Evolutionary conservation across 2,113 vertebrate genomes (phyloP), one percentile per base, ranked within the genome.

Genomic region (Oxyura jamaicensis): DNA sequence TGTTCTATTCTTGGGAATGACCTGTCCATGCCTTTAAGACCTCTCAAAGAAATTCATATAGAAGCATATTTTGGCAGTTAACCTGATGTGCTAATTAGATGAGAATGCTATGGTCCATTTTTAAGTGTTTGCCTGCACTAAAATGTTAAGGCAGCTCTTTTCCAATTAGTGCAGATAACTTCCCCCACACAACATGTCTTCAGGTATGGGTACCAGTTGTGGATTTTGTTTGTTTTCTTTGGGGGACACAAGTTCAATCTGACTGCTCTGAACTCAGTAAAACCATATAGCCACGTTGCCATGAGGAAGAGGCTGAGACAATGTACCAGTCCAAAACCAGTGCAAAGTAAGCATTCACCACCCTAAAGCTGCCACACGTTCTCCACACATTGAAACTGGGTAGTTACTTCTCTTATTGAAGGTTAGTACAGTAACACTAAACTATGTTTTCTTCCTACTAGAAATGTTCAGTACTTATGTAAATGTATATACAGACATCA

Each of bases 341-440:
- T 6, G 2, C 20, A 91, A 50, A 25, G 2, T 53, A 79, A 60
- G 8, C 68, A 68, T 25, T 77, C 13, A 48, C 6, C 19, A 63
- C 18, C 16, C 8, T 78, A 23, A 83, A 31, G 41, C 28, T 83
- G 46, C 66, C 65, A 55, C 12, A 25, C 59, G 11, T 8, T 86
- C 39, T 53, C 50, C 81, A 28, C 18, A 25, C 0, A 0, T 59
- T 31, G 15, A 41, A 81, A 19, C 0, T 67, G 31, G 66, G 20
- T 44, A 46, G 25, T 72, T 93, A 17, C 8, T 71, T 50, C 19
- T 75, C 23, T 29, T 78, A 19, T 8, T 35, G 0, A 0, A 29
- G 60, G 65, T 39, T 44, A 39, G 15, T 26, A 22, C 23, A 42
- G 59, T 83, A 69, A 58, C 18, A 41, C 20, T 41, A 44, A 35